Evolutionary conservation across 2,888 invertebrate species (phyloP).

Genomic region (Amphiduros pacificus): DNA sequence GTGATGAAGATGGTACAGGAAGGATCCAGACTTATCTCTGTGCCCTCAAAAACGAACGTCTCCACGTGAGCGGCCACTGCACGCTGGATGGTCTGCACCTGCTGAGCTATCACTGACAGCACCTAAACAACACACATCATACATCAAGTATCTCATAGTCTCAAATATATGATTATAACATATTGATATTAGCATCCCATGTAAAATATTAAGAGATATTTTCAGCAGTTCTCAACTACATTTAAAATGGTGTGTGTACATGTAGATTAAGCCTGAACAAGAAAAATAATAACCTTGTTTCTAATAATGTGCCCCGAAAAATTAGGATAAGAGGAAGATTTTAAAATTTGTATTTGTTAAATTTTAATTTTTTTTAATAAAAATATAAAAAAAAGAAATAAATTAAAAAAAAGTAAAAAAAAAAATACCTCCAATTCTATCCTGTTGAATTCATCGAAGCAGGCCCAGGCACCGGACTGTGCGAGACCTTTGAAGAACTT

Average conservation of each 20-base stretch:
- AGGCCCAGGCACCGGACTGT: conserved; percentile 60
- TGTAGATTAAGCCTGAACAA: too few species aligned
- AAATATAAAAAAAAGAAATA: too few species aligned
- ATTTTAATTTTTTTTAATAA: too few species aligned
- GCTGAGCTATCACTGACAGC: conserved; percentile 59
- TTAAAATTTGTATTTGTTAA: too few species aligned
- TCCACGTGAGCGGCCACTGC: conserved; percentile 55
- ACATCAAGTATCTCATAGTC: neutral
- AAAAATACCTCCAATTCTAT: conserved; percentile 56
- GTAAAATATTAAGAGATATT: too few species aligned
- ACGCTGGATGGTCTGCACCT: conserved; percentile 58
- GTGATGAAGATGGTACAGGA: conserved; percentile 60
- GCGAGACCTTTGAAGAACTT: conserved; percentile 60
- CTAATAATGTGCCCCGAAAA: too few species aligned
- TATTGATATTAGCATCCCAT: too few species aligned
- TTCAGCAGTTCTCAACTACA: too few species aligned
- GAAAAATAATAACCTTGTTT: too few species aligned
- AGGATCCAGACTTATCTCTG: conserved; percentile 56
- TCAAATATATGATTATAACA: neutral
- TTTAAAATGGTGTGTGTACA: too few species aligned
- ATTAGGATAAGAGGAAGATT: too few species aligned
- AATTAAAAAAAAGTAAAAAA: too few species aligned
- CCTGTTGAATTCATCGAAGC: conserved; percentile 60
- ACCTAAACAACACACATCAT: conserved; percentile 38
- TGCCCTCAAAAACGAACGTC: conserved; percentile 57